Conservation (phyloP, 2,113 vertebrate species). For the Sialia sialis region DNA sequence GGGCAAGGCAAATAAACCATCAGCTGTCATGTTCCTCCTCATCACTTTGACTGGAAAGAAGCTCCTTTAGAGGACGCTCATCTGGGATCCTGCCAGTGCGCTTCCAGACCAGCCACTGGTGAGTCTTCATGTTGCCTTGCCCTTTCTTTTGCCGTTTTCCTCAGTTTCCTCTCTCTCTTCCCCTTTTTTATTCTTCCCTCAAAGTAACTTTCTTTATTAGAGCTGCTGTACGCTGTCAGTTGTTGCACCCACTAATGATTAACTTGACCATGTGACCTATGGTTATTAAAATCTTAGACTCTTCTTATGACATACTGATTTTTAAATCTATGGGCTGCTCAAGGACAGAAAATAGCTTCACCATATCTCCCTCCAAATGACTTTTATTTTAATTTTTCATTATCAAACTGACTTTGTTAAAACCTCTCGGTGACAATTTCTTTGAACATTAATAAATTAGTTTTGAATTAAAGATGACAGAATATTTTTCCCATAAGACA, state of each 20-base stretch:
- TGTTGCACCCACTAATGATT: background rate
- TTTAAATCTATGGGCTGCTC: background rate
- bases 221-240: background rate
- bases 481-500: background rate
- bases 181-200: background rate
- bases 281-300: background rate
- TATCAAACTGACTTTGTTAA: background rate
- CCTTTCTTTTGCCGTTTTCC: accelerated
- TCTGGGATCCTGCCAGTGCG: background rate
- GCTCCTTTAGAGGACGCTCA: accelerated
- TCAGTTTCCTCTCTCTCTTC: background rate
- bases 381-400: background rate
- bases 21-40: background rate
- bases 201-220: background rate
- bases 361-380: background rate
- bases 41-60: background rate
- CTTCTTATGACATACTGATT: background rate
- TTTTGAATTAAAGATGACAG: background rate
- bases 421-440: background rate
- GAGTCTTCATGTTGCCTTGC: background rate
- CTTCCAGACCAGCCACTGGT: background rate
- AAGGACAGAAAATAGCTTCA: background rate
- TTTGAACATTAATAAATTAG: background rate
- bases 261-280: background rate
- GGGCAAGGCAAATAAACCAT: background rate